Conservation (phyloP, 2,888 invertebrate species). For the Lasiommata megera region DNA sequence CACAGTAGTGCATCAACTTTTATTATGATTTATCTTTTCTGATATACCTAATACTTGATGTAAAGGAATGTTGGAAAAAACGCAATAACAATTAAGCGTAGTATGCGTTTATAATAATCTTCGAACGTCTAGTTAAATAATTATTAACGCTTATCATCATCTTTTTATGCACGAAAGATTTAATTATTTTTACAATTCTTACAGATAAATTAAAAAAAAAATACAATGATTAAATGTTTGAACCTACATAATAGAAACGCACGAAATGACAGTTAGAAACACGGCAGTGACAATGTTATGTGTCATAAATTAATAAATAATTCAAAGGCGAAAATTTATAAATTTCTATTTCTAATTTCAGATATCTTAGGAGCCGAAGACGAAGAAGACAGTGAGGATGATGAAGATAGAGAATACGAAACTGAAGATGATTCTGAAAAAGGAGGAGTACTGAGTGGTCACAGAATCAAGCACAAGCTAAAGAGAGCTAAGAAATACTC, state of each 20-base stretch:
- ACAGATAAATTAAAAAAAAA: not conserved
- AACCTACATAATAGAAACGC: not conserved
- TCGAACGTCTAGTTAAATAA: not conserved
- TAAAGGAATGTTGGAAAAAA: constrained; percentile 1
- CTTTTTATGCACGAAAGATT: not conserved
- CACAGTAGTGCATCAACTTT: not conserved
- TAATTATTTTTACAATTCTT: not conserved
- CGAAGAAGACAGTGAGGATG: constrained; percentile 51
- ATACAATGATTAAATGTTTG: not conserved
- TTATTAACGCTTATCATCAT: not conserved
- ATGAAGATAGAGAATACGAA: constrained; percentile 52
- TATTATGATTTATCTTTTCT: not conserved
- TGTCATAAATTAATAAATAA: too few species aligned
- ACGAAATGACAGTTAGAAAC: not conserved
- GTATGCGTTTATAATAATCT: not conserved
- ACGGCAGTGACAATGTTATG: not conserved
- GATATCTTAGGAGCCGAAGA: constrained; percentile 65
- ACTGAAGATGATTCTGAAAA: constrained; percentile 43
- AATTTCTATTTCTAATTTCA: constrained; percentile 41
- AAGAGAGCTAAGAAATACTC: constrained; percentile 70
- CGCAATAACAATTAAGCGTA: constrained; percentile 3
- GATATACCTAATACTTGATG: not conserved
- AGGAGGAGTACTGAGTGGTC: constrained; percentile 21
- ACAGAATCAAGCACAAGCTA: constrained; percentile 41
- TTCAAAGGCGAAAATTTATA: not conserved